phyloP scores from a whole-genome alignment of 2,113 vertebrate species.

The Thunnus maccoyii region DNA sequence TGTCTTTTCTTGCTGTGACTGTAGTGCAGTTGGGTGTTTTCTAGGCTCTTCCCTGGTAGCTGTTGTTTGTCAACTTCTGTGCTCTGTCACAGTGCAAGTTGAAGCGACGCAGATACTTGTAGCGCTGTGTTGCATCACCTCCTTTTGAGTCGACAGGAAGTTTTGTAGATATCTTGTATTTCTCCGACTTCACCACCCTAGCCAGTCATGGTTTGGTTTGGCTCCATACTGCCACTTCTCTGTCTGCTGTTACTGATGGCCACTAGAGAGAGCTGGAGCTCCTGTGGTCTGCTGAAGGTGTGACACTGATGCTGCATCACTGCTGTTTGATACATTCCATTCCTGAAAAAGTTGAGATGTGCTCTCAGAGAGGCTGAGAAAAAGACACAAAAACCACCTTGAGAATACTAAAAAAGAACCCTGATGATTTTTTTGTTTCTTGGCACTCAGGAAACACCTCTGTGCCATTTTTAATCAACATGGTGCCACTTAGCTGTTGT shows the following conservation, averaged over 20 bases:
- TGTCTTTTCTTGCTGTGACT: conserved; percentile 55
- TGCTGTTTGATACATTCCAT: conserved; percentile 66
- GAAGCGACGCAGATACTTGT: conserved; percentile 15
- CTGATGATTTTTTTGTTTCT: neutral
- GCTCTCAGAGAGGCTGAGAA: neutral
- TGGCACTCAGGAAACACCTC: conserved; percentile 18
- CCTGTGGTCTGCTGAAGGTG: neutral
- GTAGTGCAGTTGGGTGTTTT: conserved; percentile 53
- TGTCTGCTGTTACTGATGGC: conserved; percentile 30
- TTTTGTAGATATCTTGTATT: neutral
- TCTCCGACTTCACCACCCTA: neutral
- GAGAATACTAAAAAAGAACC: neutral
- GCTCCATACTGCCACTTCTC: conserved; percentile 67
- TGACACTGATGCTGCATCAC: conserved; percentile 25
- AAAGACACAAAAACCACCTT: neutral
- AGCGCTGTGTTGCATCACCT: conserved; percentile 1
- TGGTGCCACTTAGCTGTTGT: conserved; percentile 32
- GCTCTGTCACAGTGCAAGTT: conserved; percentile 16
- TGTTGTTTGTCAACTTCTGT: conserved; percentile 41
- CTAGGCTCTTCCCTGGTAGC: conserved; percentile 36
- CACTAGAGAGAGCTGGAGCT: conserved; percentile 76
- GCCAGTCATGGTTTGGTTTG: neutral
- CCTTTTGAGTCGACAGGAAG: conserved; percentile 27
- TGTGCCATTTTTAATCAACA: conserved; percentile 33
- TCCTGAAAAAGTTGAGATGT: neutral